phyloP scores from a whole-genome alignment of 2,888 invertebrate species.

The Marasmarcha lunaedactyla region DNA sequence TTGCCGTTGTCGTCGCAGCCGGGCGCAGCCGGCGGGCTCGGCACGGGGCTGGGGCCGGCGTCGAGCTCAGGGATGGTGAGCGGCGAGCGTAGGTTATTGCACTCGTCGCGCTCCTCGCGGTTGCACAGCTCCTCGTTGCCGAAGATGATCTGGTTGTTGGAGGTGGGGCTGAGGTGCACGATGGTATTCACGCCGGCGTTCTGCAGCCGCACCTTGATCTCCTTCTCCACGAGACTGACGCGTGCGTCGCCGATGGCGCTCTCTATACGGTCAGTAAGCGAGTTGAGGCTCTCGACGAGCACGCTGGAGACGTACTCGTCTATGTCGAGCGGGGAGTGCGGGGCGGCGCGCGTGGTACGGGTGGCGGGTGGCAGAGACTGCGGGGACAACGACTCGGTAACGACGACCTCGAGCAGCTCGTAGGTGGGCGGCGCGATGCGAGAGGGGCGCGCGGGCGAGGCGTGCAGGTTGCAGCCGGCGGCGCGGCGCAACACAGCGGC shows the following conservation, averaged over 20 bases:
- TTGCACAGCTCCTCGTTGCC: slow-evolving; percentile 54
- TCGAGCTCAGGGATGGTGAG: slow-evolving; percentile 17
- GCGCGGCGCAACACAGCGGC: slow-evolving; percentile 23
- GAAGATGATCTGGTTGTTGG: slow-evolving; percentile 60
- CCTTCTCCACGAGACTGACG: slow-evolving; percentile 57
- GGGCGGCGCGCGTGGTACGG: slow-evolving; percentile 16
- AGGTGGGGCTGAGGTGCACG: slow-evolving; percentile 59
- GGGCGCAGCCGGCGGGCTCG: slow-evolving; percentile 10
- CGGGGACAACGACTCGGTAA: slow-evolving; percentile 40
- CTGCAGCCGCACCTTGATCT: slow-evolving; percentile 61
- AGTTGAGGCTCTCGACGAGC: slow-evolving; percentile 61
- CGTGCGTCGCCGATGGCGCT: slow-evolving; percentile 41
- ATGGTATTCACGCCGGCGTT: slow-evolving; percentile 60
- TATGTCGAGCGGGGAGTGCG: slow-evolving; percentile 30
- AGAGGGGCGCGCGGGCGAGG: slow-evolving; percentile 40
- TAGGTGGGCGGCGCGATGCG: slow-evolving; percentile 23
- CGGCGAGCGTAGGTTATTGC: slow-evolving; percentile 30
- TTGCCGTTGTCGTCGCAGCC: slow-evolving; percentile 18
- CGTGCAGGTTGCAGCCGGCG: slow-evolving; percentile 17
- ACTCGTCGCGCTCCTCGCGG: slow-evolving; percentile 26
- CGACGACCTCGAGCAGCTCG: slow-evolving; percentile 53
- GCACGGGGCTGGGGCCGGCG: slow-evolving; percentile 7
- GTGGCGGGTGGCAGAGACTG: slow-evolving; percentile 12
- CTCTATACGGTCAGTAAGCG: slow-evolving; percentile 56
- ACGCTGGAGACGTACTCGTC: slow-evolving; percentile 66